Percentiles rank a stretch among this genome's conserved stretches.
phyloP scores from a whole-genome alignment of 1,140 invertebrate species.

The Dinothrombium tinctorium region DNA sequence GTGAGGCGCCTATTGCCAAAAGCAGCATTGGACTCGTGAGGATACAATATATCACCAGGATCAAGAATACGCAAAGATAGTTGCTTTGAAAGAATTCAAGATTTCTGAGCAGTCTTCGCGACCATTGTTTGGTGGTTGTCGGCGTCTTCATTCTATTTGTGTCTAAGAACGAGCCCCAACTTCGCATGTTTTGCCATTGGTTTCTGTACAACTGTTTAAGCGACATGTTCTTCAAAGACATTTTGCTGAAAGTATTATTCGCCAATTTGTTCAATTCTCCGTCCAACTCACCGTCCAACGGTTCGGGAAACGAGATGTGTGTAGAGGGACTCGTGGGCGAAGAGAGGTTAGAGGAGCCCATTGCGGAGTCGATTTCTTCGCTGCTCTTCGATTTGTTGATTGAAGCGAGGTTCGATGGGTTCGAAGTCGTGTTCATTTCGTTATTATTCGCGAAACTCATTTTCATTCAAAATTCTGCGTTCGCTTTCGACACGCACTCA shows the following conservation, averaged over 20 bases:
- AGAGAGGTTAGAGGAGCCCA: too few species aligned
- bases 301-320: too few species aligned
- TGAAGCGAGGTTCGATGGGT: too few species aligned
- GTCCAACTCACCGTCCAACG: conserved; percentile 8
- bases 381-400: too few species aligned
- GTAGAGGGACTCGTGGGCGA: too few species aligned
- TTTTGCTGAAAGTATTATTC: conserved; percentile 7
- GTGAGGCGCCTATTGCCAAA: conserved; percentile 34
- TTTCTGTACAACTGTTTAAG: conserved; percentile 5
- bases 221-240: conserved; percentile 7
- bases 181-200: conserved; percentile 8
- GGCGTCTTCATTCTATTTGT: conserved; percentile 6
- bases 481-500: too few species aligned
- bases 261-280: conserved; percentile 9
- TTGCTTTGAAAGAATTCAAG: conserved; percentile 67
- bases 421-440: too few species aligned
- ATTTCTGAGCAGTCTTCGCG: conserved; percentile 40
- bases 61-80: conserved; percentile 58
- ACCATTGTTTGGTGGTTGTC: conserved; percentile 10
- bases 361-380: too few species aligned
- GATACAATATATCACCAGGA: conserved; percentile 52
- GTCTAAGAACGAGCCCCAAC: conserved; percentile 12
- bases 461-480: too few species aligned
- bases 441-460: too few species aligned
- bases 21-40: conserved; percentile 47